A percentile compares a stretch with the other conserved stretches of the same genome.
Evolutionary conservation across 2,113 vertebrate genomes (phyloP).

Genomic region (Clarias gariepinus): DNA sequence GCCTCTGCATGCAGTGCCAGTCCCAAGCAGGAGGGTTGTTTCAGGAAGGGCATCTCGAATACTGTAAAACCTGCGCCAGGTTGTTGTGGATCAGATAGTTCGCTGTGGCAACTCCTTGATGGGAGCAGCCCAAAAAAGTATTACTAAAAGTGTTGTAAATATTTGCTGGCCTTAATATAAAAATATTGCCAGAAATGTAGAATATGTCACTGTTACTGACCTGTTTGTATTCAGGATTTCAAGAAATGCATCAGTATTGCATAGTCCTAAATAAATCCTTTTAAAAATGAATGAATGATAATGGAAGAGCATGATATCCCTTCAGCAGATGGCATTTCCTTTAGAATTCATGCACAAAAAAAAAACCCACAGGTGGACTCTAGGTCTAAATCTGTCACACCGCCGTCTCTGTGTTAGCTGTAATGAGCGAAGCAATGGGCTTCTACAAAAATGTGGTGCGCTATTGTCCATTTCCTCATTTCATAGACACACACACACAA

Average conservation of each 20-base stretch:
- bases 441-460: neutral
- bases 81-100: too few species aligned
- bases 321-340: conserved; percentile 24
- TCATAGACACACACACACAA: neutral
- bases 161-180: neutral
- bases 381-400: neutral
- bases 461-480: conserved; percentile 9
- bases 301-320: neutral
- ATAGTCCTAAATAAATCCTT: neutral
- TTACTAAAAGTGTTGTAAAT: too few species aligned
- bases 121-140: too few species aligned
- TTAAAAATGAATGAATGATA: conserved; percentile 13
- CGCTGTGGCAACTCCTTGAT: too few species aligned
- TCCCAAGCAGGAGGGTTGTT: too few species aligned
- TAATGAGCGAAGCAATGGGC: neutral
- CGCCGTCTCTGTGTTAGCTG: neutral
- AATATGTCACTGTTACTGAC: neutral
- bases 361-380: neutral
- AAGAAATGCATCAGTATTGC: conserved; percentile 1
- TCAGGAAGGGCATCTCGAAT: too few species aligned
- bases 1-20: too few species aligned
- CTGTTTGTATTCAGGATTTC: neutral
- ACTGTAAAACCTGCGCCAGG: too few species aligned
- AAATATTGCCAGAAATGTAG: neutral
- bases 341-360: neutral